These are phyloP conservation scores for Charadrius vociferus DNA, from an alignment of 2,113 vertebrate species.

Conservation along the genomic window DNA sequence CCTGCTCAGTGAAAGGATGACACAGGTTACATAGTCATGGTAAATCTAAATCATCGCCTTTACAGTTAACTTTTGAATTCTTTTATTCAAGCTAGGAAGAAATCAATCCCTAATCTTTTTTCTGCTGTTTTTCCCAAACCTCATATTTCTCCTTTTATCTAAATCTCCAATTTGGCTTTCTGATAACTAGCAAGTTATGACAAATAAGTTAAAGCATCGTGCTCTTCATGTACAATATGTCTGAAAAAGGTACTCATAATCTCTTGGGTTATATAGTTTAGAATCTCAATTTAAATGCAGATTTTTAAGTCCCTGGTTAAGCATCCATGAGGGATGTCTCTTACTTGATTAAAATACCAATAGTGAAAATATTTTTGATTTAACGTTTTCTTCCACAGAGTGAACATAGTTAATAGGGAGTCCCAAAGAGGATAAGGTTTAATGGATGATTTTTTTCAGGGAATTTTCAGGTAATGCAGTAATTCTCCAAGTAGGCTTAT, in stretches of 20 bases:
- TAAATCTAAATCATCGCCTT: not conserved
- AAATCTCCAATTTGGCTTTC: slow-evolving; percentile 28
- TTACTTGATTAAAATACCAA: slow-evolving; percentile 68
- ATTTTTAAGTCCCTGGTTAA: slow-evolving; percentile 66
- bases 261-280: slow-evolving; percentile 55
- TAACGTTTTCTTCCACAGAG: slow-evolving; percentile 45
- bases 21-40: not conserved
- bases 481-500: slow-evolving; percentile 3
- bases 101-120: slow-evolving; percentile 3
- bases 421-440: not conserved
- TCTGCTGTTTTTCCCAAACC: slow-evolving; percentile 39
- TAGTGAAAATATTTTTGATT: slow-evolving; percentile 61
- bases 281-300: slow-evolving; percentile 77
- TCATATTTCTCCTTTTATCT: slow-evolving; percentile 2
- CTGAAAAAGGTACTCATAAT: not conserved
- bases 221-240: not conserved
- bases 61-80: slow-evolving; percentile 8
- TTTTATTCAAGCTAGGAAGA: slow-evolving; percentile 13
- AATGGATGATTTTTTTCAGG: not conserved
- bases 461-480: slow-evolving; percentile 42
- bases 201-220: slow-evolving; percentile 37
- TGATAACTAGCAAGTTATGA: not conserved
- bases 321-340: slow-evolving; percentile 10
- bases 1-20: not conserved
- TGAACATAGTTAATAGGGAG: slow-evolving; percentile 14